These are phyloP conservation scores for Acleris holmiana DNA, from an alignment of 2,888 invertebrate genomes.

Conservation along the genomic window DNA sequence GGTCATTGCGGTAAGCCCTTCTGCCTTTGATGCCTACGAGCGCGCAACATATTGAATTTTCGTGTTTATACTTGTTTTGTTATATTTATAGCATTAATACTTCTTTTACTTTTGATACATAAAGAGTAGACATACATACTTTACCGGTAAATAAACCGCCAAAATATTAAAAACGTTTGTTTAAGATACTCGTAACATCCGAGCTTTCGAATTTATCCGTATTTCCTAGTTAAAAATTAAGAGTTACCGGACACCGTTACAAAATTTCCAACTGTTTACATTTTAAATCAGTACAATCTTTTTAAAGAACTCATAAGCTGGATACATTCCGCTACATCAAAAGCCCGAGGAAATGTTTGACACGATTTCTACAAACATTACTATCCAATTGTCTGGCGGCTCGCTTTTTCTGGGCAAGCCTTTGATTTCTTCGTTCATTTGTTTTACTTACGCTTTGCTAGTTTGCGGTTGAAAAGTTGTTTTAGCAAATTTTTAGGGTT, in stretches of 20 bases:
- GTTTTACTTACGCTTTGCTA: conserved; percentile 13
- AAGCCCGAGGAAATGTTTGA: conserved; percentile 50
- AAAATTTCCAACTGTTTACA: conserved; percentile 45
- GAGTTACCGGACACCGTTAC: conserved; percentile 40
- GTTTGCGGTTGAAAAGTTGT: conserved; percentile 17
- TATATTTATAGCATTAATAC: no score
- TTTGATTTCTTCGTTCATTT: conserved; percentile 34
- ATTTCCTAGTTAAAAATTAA: conserved; percentile 12
- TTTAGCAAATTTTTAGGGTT: conserved; percentile 16
- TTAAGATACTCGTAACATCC: no score
- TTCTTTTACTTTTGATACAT: no score
- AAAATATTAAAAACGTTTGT: no score
- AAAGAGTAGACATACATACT: no score
- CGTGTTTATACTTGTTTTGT: no score
- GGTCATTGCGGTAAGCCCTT: no score
- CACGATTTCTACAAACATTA: conserved; percentile 52
- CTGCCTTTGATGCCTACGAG: no score
- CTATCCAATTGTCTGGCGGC: conserved; percentile 41
- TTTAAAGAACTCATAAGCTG: conserved; percentile 46
- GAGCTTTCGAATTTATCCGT: no score
- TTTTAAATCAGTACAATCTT: conserved; percentile 40
- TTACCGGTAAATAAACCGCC: no score
- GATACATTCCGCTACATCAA: conserved; percentile 46
- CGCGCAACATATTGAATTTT: no score
- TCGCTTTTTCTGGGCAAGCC: conserved; percentile 29